Evolutionary conservation across 2,797 vertebrate genomes (phyloP), one percentile per base, ranked within the genome.

Genomic region (Sphenodon punctatus): DNA sequence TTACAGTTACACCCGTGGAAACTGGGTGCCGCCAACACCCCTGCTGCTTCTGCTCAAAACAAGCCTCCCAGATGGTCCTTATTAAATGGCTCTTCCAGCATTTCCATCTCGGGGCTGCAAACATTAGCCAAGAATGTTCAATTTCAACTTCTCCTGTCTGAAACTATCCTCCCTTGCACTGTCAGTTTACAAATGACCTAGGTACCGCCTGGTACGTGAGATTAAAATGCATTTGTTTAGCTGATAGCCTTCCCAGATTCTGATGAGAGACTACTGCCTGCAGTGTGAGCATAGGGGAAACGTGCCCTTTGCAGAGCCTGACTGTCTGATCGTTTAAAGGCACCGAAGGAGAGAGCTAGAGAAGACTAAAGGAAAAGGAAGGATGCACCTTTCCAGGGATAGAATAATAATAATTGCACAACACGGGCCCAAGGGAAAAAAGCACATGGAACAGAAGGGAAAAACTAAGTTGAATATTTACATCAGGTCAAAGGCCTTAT

Each of bases 131-230:
- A 70, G 85, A 87, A 87, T 83, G 66, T 45, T 55, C 53, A 51
- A 8, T 39, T 41, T 27, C 67, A 70, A 64, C 68, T 65, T 78
- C 59, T 64, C 51, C 60, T 55, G 41, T 53, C 58, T 76, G 63
- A 56, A 45, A 55, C 69, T 39, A 73, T 43, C 75, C 48, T 45
- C 75, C 77, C 53, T 42, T 20, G 70, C 60, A 32, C 46, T 73
- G 68, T 61, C 59, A 63, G 82, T 73, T 78, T 61, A 78, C 63
- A 78, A 67, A 68, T 27, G 75, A 55, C 66, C 46, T 49, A 69
- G 79, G 65, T 75, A 83, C 75, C 48, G 75, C 59, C 60, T 79
- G 80, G 80, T 61, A 87, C 70, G 36, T 27, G 48, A 78, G 67
- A 73, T 70, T 60, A 78, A 64, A 46, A 73, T 55, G 60, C 59